phyloP scores from a whole-genome alignment of 2,888 invertebrate genomes.

The Megamerina dolium region DNA sequence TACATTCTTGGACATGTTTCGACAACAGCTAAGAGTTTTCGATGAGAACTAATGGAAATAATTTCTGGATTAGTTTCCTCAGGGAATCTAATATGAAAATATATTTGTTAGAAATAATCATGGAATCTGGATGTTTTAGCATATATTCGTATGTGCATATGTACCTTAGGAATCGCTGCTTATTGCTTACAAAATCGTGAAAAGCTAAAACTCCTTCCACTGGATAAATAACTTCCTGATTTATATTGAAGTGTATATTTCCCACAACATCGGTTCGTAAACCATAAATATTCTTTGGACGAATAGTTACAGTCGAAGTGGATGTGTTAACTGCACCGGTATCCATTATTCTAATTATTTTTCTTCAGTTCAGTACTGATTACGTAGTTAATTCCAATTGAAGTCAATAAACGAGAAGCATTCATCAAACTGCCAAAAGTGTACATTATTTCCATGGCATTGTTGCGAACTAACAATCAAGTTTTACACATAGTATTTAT shows the following conservation, averaged over 20 bases:
- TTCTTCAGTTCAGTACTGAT: no score
- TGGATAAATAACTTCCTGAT: slow-evolving; percentile 73
- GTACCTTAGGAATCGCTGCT: slow-evolving; percentile 64
- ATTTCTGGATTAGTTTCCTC: slow-evolving; percentile 38
- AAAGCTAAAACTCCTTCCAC: slow-evolving; percentile 70
- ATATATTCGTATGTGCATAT: slow-evolving; percentile 11
- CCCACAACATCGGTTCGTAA: slow-evolving; percentile 52
- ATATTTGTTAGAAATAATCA: background rate
- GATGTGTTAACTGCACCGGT: slow-evolving; percentile 7
- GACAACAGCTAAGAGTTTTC: slow-evolving; percentile 42
- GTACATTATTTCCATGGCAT: no score
- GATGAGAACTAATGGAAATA: slow-evolving; percentile 41
- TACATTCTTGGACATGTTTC: slow-evolving; percentile 35
- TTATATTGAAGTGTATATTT: slow-evolving; percentile 67
- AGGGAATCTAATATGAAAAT: slow-evolving; percentile 32
- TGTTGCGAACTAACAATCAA: no score
- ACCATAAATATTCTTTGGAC: slow-evolving; percentile 46
- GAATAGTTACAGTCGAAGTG: slow-evolving; percentile 33
- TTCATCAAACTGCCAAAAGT: no score
- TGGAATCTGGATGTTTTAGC: background rate
- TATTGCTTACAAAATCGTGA: slow-evolving; percentile 66
- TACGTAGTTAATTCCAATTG: no score
- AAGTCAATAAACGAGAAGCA: no score
- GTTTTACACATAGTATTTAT: no score
- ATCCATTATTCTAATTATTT: no score